Evolutionary conservation across 2,888 invertebrate species (phyloP), one percentile per base, ranked within the genome.

Genomic region (Drosophila imparisetae): DNA sequence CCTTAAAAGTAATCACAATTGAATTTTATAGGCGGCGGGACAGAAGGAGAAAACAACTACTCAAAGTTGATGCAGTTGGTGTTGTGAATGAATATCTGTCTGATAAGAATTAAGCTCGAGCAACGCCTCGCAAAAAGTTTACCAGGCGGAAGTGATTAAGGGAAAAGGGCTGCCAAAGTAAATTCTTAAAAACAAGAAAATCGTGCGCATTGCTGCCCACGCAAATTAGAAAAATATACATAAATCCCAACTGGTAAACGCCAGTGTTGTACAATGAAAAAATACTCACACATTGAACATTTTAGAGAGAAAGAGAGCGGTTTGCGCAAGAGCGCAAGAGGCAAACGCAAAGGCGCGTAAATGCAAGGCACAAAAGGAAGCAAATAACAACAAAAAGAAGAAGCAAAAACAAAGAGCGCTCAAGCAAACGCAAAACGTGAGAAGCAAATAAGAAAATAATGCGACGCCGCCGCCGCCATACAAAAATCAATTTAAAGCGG

Each of bases 301-400:
- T 63, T 81, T 21, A 15, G 24, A 45, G 87, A 81, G 86, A 80
- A 74, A 42, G 75, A 87, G 85, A 86, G 90, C 88, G 88, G 90
- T 90, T 86, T 89, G 88, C 72, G 90, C 75, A 61, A 64, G 64
- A 81, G 86, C 80, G 71, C 49, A 72, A 77, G 66, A 66, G 66
- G 58, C 42, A 69, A 72, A 77, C 34, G 49, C 66, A 86, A 87
- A 83, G 83, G 78, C 83, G 86, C 89, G 83, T 81, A 88, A 86
- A 85, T 85, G 89, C 89, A 85, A 78, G 89, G 82, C 85, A 80
- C 73, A 85, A 87, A 87, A 87, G 89, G 80, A 89, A 68, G 74
- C 82, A 73, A 85, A 84, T 76, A 79, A 89, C 80, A 89, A 89
- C 85, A 86, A 88, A 86, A 80, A 81, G 78, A 84, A 78, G 76